Evolutionary conservation across 2,888 invertebrate genomes (phyloP), one percentile per base, ranked within the genome.

Genomic region (Tetropium fuscum): DNA sequence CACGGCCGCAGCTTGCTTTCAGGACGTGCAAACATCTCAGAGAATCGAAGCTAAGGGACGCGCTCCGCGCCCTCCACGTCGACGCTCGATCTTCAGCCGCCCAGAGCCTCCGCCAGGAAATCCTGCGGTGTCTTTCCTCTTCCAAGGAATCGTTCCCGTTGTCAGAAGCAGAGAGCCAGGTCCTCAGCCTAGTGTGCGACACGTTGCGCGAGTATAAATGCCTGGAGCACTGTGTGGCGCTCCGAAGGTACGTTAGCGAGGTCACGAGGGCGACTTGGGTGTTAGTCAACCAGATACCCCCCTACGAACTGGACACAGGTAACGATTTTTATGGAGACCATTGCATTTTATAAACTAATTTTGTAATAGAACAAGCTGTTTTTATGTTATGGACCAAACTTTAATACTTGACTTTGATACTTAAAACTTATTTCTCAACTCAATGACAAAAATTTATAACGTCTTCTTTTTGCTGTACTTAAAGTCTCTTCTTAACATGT

Each of bases 131-230:
- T 60, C 80, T 95, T 69, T 86, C 88, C 55, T 85, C 87, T 66
- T 90, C 91, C 0, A 87, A 88, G 0, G 90, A 91, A 53, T 86
- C 85, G 53, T 93, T 90, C 81, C 89, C 89, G 2, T 82, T 90
- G 47, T 86, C 86, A 2, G 90, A 90, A 58, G 88, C 88, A 2
- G 90, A 90, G 76, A 82, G 87, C 48, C 88, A 88, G 60, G 90
- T 90, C 10, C 82, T 87, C 20, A 66, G 73, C 27, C 68, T 80
- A 40, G 78, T 98, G 65, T 89, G 94, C 81, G 90, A 91, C 67
- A 97, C 97, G 0, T 85, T 98, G 11, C 94, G 94, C 76, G 97
- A 97, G 84, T 98, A 97, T 83, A 94, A 95, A 22, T 93, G 94
- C 79, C 85, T 98, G 74, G 90, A 90, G 68, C 83, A 86, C 0